Conservation (phyloP, 2,113 vertebrate species). For the Bujurquina vittata region DNA sequence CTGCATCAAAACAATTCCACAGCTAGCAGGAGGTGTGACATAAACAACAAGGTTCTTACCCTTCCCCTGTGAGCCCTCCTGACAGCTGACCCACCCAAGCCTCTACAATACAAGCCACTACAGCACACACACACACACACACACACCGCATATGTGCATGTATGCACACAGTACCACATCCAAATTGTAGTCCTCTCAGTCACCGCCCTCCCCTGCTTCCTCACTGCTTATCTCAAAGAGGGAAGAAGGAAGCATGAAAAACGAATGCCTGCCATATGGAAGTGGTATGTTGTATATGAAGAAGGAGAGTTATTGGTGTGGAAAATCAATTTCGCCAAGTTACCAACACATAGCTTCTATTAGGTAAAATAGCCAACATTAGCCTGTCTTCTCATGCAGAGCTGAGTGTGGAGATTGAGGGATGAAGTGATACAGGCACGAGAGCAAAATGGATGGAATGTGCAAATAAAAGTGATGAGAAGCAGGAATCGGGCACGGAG, state of each 20-base stretch:
- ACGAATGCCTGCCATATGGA: conserved; percentile 63
- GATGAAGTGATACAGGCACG: conserved; percentile 8
- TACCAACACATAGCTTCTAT: conserved; percentile 55
- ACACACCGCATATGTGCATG: background rate
- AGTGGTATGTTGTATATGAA: conserved; percentile 55
- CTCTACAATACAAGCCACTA: background rate
- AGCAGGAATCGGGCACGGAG: background rate
- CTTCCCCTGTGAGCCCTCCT: conserved; percentile 51
- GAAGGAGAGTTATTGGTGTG: conserved; percentile 65
- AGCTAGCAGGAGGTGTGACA: conserved; percentile 71
- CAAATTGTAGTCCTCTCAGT: conserved; percentile 37
- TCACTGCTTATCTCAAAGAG: conserved; percentile 33
- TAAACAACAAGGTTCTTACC: conserved; percentile 66
- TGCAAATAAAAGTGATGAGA: background rate
- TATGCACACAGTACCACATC: conserved; percentile 24
- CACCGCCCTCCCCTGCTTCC: conserved; percentile 25
- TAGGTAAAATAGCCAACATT: conserved; percentile 69
- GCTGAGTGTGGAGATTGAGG: conserved; percentile 29
- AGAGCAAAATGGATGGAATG: conserved; percentile 8
- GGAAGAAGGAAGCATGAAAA: conserved; percentile 47
- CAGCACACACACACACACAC: background rate
- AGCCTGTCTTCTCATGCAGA: conserved; percentile 62
- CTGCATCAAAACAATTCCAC: conserved; percentile 73
- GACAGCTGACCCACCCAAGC: conserved; percentile 46
- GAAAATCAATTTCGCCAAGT: conserved; percentile 79